phyloP scores from a whole-genome alignment of 2,113 vertebrate genomes.

The Apteryx owenii region DNA sequence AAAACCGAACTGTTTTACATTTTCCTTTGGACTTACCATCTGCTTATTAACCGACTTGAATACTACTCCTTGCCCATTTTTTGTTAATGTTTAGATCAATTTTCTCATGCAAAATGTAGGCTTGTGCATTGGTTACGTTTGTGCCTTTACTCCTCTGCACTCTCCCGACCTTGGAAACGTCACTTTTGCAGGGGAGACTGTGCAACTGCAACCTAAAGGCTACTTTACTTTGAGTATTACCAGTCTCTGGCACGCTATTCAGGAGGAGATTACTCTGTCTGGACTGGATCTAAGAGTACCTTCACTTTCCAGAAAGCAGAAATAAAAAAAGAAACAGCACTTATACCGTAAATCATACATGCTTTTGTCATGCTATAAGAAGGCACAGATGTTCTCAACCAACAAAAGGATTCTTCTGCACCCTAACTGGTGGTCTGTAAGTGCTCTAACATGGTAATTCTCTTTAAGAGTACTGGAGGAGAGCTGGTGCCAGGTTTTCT shows the following conservation, averaged over 20 bases:
- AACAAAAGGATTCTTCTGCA: neutral
- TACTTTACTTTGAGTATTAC: neutral
- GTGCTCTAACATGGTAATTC: neutral
- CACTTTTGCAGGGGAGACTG: neutral
- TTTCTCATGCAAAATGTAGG: neutral
- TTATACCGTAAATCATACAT: neutral
- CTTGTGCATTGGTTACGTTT: neutral
- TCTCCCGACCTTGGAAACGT: neutral
- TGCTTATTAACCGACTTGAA: rapidly evolving
- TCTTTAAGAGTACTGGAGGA: neutral
- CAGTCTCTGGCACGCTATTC: neutral
- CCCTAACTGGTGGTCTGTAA: neutral
- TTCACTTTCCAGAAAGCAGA: neutral
- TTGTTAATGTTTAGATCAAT: neutral
- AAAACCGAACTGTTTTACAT: neutral
- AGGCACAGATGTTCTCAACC: neutral
- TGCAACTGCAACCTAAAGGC: neutral
- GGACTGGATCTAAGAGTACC: neutral
- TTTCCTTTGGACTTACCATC: neutral
- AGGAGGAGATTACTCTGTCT: neutral
- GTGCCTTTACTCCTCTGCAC: neutral
- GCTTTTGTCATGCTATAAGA: neutral
- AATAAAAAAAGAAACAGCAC: neutral
- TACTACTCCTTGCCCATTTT: neutral
- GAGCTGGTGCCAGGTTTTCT: neutral